A percentile compares a stretch with the other conserved stretches of the same genome.
Evolutionary conservation across 2,888 invertebrate genomes (phyloP).

Genomic region (Brachycybe producta): DNA sequence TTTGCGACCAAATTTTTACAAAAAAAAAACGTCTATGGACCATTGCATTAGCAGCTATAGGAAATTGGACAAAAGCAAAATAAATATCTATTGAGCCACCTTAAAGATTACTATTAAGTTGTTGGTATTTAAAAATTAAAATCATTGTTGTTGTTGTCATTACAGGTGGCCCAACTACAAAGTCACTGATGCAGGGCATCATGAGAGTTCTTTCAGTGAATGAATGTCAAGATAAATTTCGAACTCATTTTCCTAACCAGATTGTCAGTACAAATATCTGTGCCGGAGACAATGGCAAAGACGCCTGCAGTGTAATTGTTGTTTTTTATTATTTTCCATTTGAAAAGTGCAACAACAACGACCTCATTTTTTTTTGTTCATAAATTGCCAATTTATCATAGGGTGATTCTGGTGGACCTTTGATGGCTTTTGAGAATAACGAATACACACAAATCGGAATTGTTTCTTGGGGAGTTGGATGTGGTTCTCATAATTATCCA

Average conservation of each 20-base stretch:
- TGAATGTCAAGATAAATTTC: conserved; percentile 19
- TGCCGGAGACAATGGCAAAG: conserved; percentile 68
- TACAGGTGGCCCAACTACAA: conserved; percentile 18
- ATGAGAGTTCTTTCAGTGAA: conserved; percentile 23
- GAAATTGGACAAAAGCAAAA: not conserved
- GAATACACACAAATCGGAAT: conserved; percentile 20
- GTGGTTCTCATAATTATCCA: conserved; percentile 17
- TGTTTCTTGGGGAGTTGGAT: conserved; percentile 22
- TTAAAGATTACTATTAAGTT: too few relatives aligned
- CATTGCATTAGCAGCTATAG: too few relatives aligned
- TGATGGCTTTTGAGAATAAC: conserved; percentile 15
- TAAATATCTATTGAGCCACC: not conserved
- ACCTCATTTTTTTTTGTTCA: conserved; percentile 1
- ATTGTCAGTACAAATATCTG: conserved; percentile 79
- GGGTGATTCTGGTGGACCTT: conserved; percentile 20
- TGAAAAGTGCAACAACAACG: not conserved
- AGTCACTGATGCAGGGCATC: conserved; percentile 35
- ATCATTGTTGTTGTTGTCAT: not conserved
- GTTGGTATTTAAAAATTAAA: not conserved
- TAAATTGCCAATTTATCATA: not conserved
- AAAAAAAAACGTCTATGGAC: too few relatives aligned
- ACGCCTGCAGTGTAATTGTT: conserved; percentile 72
- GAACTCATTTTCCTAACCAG: conserved; percentile 49
- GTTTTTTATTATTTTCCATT: not conserved
- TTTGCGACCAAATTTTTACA: too few relatives aligned